Conservation (phyloP, 1,140 invertebrate species). For the Macrobrachium nipponense region DNA sequence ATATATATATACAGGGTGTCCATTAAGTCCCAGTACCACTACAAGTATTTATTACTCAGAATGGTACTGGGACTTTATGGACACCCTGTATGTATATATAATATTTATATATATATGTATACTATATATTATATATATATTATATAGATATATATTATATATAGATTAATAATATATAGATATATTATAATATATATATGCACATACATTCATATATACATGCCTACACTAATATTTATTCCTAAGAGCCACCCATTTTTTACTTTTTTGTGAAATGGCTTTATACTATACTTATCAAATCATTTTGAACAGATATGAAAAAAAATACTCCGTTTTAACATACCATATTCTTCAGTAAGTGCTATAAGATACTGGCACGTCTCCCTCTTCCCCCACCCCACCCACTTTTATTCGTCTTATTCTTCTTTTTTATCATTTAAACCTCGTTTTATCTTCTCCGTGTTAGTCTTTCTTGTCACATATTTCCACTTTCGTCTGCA, state of each 20-base stretch:
- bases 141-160: not conserved
- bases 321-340: too few relatives aligned
- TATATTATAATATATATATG: conserved; percentile 30
- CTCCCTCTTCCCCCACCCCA: not conserved
- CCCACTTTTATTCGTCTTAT: not conserved
- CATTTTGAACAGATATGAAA: too few relatives aligned
- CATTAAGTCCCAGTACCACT: too few relatives aligned
- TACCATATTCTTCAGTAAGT: too few relatives aligned
- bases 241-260: too few relatives aligned
- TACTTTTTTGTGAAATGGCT: too few relatives aligned
- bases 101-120: too few relatives aligned
- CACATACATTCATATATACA: conserved; percentile 10
- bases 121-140: not conserved
- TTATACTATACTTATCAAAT: too few relatives aligned
- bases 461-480: not conserved
- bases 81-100: too few relatives aligned
- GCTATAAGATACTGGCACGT: too few relatives aligned
- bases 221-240: not conserved
- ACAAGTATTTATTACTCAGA: too few relatives aligned
- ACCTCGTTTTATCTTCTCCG: not conserved
- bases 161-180: not conserved
- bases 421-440: not conserved
- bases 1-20: not conserved
- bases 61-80: too few relatives aligned
- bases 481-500: not conserved